These are phyloP conservation scores for Pavo muticus DNA, from an alignment of 2,113 vertebrate genomes.

Conservation along the genomic window DNA sequence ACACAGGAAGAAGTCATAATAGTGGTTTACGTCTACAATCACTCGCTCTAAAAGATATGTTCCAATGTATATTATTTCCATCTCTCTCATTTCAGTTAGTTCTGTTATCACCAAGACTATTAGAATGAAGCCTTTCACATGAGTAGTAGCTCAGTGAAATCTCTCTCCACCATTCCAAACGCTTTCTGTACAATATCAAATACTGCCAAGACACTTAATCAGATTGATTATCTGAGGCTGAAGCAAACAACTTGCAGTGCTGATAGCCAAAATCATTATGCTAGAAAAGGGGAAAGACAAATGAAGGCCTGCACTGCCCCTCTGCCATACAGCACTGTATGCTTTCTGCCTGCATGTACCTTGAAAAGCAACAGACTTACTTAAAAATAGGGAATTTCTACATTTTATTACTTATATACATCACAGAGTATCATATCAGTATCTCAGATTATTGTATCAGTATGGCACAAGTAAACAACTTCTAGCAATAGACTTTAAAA, in stretches of 20 bases:
- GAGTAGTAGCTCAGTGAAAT: slow-evolving; percentile 11
- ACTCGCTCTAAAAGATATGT: neutral
- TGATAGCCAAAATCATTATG: neutral
- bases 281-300: neutral
- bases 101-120: neutral
- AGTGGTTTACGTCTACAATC: neutral
- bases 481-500: neutral
- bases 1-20: neutral
- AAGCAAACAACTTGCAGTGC: slow-evolving; percentile 42
- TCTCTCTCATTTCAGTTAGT: neutral
- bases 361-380: neutral
- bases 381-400: neutral
- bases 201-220: slow-evolving; percentile 38
- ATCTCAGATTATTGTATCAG: neutral
- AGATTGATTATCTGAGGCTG: slow-evolving; percentile 47
- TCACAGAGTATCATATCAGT: neutral
- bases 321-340: neutral
- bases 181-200: slow-evolving; percentile 38
- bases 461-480: neutral
- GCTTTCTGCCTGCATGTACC: neutral
- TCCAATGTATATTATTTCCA: neutral
- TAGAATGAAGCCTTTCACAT: slow-evolving; percentile 19
- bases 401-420: neutral
- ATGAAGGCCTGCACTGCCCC: neutral
- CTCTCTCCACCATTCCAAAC: slow-evolving; percentile 1